phyloP scores from a whole-genome alignment of 2,888 invertebrate genomes.

The Drosophila mulleri region DNA sequence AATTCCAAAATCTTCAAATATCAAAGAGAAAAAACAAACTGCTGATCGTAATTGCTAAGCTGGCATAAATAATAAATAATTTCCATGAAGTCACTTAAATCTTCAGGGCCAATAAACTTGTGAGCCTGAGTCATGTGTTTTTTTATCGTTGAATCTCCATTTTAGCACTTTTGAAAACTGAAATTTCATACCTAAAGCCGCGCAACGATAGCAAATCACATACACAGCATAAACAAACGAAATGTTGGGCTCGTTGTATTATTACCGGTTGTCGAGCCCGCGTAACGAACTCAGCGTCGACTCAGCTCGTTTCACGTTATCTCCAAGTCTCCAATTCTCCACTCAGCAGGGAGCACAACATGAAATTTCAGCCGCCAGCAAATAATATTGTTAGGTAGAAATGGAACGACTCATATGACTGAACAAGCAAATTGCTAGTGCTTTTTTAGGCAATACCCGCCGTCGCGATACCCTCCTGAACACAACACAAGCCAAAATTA shows the following conservation, averaged over 20 bases:
- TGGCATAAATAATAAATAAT: slow-evolving; percentile 16
- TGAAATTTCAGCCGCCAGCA: slow-evolving; percentile 56
- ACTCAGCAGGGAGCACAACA: slow-evolving; percentile 32
- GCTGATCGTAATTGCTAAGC: slow-evolving; percentile 1
- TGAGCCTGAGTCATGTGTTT: slow-evolving; percentile 40
- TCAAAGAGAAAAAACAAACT: background rate
- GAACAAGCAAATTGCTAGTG: background rate
- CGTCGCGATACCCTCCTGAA: background rate
- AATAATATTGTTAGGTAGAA: slow-evolving; percentile 15
- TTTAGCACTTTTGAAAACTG: slow-evolving; percentile 26
- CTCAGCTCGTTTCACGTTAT: slow-evolving; percentile 45
- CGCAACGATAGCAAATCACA: slow-evolving; percentile 20
- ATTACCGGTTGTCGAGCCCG: slow-evolving; percentile 15
- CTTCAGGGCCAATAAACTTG: slow-evolving; percentile 43
- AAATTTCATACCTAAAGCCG: slow-evolving; percentile 47
- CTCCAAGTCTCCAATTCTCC: slow-evolving; percentile 20
- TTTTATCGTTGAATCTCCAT: slow-evolving; percentile 26
- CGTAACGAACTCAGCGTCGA: background rate
- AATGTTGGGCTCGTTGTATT: background rate
- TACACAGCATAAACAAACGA: slow-evolving; percentile 5
- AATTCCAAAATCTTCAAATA: slow-evolving; percentile 12
- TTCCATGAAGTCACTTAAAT: slow-evolving; percentile 12
- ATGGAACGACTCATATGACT: slow-evolving; percentile 28
- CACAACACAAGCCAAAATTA: background rate
- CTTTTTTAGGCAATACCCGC: background rate